Conservation (phyloP, 2,797 vertebrate genomes). For the Apogon talboti region DNA sequence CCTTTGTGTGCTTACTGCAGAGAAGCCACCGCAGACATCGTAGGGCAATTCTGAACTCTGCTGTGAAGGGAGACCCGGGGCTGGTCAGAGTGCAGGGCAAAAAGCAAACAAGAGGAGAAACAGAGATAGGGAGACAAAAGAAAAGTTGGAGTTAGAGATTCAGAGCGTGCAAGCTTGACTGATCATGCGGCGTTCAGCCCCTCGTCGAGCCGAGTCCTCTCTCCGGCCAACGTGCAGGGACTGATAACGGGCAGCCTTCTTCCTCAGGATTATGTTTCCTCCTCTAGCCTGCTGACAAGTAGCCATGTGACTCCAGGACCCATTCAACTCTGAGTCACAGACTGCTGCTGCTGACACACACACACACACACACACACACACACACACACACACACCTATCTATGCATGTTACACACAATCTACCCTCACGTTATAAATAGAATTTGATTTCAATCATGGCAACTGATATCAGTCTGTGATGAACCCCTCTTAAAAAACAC, state of each 20-base stretch:
- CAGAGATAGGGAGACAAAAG: constrained; percentile 42
- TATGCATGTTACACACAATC: background rate
- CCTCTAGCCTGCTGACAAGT: constrained; percentile 80
- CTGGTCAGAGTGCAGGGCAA: constrained; percentile 72
- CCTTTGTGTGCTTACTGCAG: constrained; percentile 84
- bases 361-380: constrained; percentile 15
- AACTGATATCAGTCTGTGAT: background rate
- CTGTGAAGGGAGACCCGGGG: constrained; percentile 62
- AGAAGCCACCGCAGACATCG: constrained; percentile 82
- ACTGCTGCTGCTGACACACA: constrained; percentile 45
- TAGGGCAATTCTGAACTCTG: constrained; percentile 80
- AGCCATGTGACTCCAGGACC: constrained; percentile 83
- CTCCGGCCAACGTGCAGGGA: constrained; percentile 57
- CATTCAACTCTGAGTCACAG: constrained; percentile 82
- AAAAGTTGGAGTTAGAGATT: constrained; percentile 55
- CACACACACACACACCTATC: constrained; percentile 26
- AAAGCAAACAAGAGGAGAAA: constrained; percentile 58
- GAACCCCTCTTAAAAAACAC: background rate
- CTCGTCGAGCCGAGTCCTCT: constrained; percentile 33
- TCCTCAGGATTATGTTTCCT: constrained; percentile 83
- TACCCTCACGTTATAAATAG: background rate
- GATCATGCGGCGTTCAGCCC: constrained; percentile 31
- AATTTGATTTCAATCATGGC: background rate
- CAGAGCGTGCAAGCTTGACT: constrained; percentile 9
- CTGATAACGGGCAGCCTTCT: constrained; percentile 81